These are phyloP conservation scores for Caenorhabditis imperialis DNA, from an alignment of 2,888 invertebrate genomes.

Conservation along the genomic window DNA sequence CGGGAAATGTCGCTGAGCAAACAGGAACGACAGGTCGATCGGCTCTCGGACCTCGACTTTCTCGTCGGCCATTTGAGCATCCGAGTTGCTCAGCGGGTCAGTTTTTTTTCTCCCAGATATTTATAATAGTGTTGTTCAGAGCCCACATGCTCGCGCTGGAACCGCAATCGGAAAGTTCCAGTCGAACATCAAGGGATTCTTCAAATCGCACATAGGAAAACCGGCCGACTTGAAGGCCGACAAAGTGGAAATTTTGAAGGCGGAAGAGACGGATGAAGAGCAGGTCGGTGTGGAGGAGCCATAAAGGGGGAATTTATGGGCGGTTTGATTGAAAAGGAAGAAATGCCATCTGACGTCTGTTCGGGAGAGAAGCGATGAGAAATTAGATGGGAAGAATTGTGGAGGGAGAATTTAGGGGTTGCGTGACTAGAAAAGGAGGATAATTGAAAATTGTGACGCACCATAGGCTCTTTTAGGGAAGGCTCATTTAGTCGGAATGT, in stretches of 20 bases:
- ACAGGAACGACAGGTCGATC: constrained; percentile 23
- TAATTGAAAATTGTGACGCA: no score
- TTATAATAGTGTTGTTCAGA: background rate
- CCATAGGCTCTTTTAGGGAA: background rate
- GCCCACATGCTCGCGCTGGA: background rate
- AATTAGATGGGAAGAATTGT: no score
- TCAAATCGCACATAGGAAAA: constrained; percentile 28
- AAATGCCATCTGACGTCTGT: background rate
- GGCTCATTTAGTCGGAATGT: background rate
- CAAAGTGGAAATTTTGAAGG: background rate
- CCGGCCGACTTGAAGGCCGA: background rate
- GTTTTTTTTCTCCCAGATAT: background rate
- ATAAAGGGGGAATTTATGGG: background rate
- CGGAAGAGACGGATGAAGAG: constrained; percentile 13
- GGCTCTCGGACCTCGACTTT: constrained; percentile 20
- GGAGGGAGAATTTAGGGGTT: no score
- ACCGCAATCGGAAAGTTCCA: background rate
- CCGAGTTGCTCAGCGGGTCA: constrained; percentile 10
- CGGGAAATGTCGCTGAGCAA: constrained; percentile 35
- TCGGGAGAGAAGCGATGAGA: no score
- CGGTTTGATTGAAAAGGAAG: background rate
- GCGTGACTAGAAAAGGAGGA: no score
- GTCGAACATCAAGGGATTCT: constrained; percentile 17
- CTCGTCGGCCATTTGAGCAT: constrained; percentile 24
- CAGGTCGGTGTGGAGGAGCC: constrained; percentile 10